These are phyloP conservation scores for Acronicta aceris DNA, from an alignment of 2,888 invertebrate genomes.

Conservation along the genomic window DNA sequence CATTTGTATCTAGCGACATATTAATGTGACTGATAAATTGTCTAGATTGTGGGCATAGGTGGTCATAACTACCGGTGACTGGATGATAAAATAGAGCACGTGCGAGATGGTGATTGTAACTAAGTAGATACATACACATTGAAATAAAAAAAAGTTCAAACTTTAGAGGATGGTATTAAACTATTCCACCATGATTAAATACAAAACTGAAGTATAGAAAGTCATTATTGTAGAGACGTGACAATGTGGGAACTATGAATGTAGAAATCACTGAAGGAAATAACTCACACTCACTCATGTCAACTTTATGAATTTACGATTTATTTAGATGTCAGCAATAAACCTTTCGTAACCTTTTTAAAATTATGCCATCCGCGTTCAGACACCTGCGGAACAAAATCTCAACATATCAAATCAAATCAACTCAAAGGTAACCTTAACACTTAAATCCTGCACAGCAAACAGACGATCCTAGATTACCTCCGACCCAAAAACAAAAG, in stretches of 20 bases:
- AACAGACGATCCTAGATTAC: constrained; percentile 76
- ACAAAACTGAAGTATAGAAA: too few species aligned
- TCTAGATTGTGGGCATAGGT: constrained; percentile 75
- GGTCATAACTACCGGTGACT: constrained; percentile 77
- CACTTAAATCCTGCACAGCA: constrained; percentile 49
- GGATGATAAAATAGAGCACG: constrained; percentile 58
- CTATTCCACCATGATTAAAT: too few species aligned
- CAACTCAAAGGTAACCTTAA: constrained; percentile 27
- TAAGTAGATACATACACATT: background rate
- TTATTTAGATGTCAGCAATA: constrained; percentile 4
- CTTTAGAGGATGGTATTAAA: background rate
- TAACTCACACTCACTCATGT: too few species aligned
- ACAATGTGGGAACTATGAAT: too few species aligned
- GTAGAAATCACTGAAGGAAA: too few species aligned
- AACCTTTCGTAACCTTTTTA: background rate
- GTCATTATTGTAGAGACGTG: too few species aligned
- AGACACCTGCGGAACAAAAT: constrained; percentile 23
- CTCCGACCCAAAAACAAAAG: constrained; percentile 75
- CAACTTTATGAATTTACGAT: background rate
- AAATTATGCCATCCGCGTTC: background rate
- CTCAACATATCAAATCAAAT: constrained; percentile 11
- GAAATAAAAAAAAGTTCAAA: background rate
- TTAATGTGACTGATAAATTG: constrained; percentile 76
- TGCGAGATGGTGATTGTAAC: constrained; percentile 58
- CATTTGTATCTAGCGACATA: constrained; percentile 42